These are phyloP conservation scores for Leucania comma DNA, from an alignment of 2,888 invertebrate genomes.

Conservation along the genomic window DNA sequence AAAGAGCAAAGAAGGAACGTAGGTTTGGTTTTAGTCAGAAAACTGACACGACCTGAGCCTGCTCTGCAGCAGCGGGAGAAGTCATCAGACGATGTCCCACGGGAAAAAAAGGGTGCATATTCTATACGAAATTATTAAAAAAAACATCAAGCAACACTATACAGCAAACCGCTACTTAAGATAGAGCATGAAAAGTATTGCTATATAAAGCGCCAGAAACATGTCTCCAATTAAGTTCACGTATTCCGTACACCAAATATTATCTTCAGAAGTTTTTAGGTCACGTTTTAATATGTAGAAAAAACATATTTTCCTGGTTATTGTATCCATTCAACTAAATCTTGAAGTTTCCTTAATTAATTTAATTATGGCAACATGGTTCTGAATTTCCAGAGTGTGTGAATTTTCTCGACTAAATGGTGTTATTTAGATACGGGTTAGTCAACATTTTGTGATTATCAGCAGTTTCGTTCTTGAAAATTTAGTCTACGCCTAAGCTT, in stretches of 20 bases:
- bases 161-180: background rate
- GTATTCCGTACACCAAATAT: constrained; percentile 26
- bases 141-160: background rate
- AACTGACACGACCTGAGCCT: too few species aligned
- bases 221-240: constrained; percentile 37
- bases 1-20: too few species aligned
- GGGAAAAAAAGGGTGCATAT: too few species aligned
- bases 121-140: background rate
- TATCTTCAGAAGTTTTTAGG: constrained; percentile 40
- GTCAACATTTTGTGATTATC: constrained; percentile 23
- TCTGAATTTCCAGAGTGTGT: constrained; percentile 65
- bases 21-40: too few species aligned
- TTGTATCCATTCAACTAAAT: constrained; percentile 51
- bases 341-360: constrained; percentile 66
- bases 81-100: too few species aligned
- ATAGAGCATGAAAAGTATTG: background rate
- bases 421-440: background rate
- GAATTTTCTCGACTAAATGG: constrained; percentile 51
- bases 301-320: constrained; percentile 25
- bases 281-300: constrained; percentile 25
- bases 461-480: constrained; percentile 28
- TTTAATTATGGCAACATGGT: constrained; percentile 62
- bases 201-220: too few species aligned
- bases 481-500: constrained; percentile 16
- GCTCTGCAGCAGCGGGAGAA: too few species aligned